A percentile compares a stretch with the other conserved stretches of the same genome.
Conservation (phyloP, 2,113 vertebrate species). For the Gallinago media region DNA sequence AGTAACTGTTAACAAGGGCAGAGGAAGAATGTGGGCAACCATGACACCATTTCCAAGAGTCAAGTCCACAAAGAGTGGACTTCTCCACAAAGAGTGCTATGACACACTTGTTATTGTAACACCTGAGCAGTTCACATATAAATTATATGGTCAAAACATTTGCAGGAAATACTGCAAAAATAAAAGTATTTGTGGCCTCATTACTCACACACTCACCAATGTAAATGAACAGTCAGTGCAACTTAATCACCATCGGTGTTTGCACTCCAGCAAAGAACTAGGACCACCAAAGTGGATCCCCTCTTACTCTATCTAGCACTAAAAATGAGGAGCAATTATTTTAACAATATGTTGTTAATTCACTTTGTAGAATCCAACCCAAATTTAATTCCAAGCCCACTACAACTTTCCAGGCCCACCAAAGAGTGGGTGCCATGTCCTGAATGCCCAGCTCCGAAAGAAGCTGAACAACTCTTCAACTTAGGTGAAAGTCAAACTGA, state of each 20-base stretch:
- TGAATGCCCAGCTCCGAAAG: neutral
- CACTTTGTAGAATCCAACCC: neutral
- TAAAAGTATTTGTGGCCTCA: neutral
- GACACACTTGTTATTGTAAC: neutral
- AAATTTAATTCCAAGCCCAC: neutral
- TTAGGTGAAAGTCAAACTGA: neutral
- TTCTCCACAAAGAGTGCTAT: neutral
- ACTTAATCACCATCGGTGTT: neutral
- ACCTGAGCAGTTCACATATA: neutral
- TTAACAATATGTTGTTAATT: neutral
- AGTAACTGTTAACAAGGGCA: neutral
- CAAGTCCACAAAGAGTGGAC: neutral
- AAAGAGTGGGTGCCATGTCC: rapidly evolving
- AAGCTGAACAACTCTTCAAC: neutral
- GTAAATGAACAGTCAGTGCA: neutral
- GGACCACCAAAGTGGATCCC: neutral
- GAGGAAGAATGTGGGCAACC: neutral
- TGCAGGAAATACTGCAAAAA: constrained; percentile 53
- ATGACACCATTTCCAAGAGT: neutral
- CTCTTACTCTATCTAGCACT: neutral
- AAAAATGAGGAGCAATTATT: neutral
- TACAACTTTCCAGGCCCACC: neutral
- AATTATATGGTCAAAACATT: neutral
- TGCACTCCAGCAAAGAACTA: neutral
- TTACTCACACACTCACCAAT: neutral